phyloP scores from a whole-genome alignment of 1,140 invertebrate genomes.

The Ephestia elutella region DNA sequence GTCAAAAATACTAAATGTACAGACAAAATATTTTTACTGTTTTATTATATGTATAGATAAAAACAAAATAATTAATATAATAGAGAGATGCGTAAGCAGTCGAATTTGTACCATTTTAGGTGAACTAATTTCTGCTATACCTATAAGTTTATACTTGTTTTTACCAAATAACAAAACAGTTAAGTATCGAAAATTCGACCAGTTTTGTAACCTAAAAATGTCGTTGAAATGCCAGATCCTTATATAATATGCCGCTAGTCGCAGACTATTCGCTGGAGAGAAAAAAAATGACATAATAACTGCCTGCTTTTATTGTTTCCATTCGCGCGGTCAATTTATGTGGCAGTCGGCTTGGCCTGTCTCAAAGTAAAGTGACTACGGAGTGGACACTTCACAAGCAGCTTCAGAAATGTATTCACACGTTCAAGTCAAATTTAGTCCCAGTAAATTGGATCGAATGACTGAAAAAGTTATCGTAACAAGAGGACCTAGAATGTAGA shows the following conservation, averaged over 20 bases:
- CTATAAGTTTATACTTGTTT: too few relatives aligned
- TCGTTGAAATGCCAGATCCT: conserved; percentile 23
- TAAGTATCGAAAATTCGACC: neutral
- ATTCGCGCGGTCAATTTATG: conserved; percentile 54
- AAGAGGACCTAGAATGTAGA: too few relatives aligned
- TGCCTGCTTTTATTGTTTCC: conserved; percentile 55
- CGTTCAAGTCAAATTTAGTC: too few relatives aligned
- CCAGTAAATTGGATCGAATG: too few relatives aligned
- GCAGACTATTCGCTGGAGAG: conserved; percentile 34
- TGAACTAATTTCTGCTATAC: too few relatives aligned
- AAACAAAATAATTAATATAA: too few relatives aligned
- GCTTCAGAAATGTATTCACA: neutral
- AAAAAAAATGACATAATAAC: conserved; percentile 44
- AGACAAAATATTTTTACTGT: too few relatives aligned
- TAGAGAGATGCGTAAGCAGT: too few relatives aligned
- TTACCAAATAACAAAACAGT: neutral
- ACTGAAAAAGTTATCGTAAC: too few relatives aligned
- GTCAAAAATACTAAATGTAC: too few relatives aligned
- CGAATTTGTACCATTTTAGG: too few relatives aligned
- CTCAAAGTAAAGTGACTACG: conserved; percentile 16
- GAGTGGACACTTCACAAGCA: neutral
- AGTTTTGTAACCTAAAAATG: conserved; percentile 4
- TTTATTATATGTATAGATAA: too few relatives aligned
- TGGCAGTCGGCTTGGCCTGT: conserved; percentile 41
- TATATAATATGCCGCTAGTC: conserved; percentile 42